A percentile compares a stretch with the other conserved stretches of the same genome.
phyloP scores from a whole-genome alignment of 2,113 vertebrate genomes.

The Pomatorhinus ruficollis region DNA sequence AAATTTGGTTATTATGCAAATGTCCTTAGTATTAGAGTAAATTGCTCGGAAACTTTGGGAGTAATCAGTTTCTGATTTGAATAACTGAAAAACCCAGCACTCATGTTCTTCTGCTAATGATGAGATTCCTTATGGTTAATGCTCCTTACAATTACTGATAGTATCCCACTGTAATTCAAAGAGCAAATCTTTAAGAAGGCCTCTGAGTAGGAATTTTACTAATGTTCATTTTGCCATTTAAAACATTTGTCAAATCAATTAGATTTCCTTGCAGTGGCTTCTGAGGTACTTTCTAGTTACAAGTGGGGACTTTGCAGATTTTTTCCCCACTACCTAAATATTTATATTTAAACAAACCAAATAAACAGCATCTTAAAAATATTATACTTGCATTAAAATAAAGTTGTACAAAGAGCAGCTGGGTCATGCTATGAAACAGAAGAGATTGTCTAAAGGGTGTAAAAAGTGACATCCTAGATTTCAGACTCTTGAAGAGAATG shows the following conservation, averaged over 20 bases:
- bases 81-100: not conserved
- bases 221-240: not conserved
- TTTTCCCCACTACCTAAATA: not conserved
- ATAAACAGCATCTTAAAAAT: not conserved
- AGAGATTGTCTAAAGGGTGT: not conserved
- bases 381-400: not conserved
- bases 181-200: not conserved
- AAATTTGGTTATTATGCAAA: not conserved
- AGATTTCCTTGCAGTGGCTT: not conserved
- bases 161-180: not conserved
- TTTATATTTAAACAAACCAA: not conserved
- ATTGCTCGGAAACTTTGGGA: not conserved
- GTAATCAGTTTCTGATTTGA: not conserved
- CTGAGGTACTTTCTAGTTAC: not conserved
- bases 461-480: not conserved
- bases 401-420: not conserved
- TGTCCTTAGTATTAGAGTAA: not conserved
- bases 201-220: not conserved
- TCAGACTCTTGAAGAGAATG: not conserved
- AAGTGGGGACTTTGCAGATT: fast-evolving
- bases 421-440: not conserved
- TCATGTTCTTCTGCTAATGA: not conserved
- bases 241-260: not conserved
- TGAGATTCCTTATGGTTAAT: not conserved
- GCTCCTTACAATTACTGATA: not conserved